Evolutionary conservation across 2,797 vertebrate species (phyloP).

Genomic region (Xenopus petersii): DNA sequence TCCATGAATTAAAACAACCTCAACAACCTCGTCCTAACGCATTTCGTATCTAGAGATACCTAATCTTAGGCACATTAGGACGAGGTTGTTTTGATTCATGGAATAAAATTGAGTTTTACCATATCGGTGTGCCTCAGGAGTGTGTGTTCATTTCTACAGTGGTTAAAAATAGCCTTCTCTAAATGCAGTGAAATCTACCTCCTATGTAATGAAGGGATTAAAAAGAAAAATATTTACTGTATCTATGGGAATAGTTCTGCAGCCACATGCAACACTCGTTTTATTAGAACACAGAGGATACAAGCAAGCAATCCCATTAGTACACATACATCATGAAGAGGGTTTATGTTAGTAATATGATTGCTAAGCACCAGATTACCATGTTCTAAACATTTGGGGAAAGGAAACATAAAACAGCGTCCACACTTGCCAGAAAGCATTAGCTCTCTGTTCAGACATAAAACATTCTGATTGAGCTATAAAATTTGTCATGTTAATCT

Average conservation of each 20-base stretch:
- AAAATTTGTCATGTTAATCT: conserved; percentile 15
- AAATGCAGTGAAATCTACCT: background rate
- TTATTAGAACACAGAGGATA: conserved; percentile 31
- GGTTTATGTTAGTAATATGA: conserved; percentile 42
- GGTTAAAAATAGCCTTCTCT: background rate
- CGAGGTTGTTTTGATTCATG: too few species aligned
- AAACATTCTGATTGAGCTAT: conserved; percentile 8
- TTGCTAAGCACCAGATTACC: conserved; percentile 31
- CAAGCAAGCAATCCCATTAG: conserved; percentile 16
- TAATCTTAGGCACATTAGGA: too few species aligned
- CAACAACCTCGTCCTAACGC: too few species aligned
- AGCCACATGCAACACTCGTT: conserved; percentile 4
- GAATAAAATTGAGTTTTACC: too few species aligned
- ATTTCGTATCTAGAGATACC: too few species aligned
- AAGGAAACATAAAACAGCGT: conserved; percentile 29
- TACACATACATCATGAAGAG: conserved; percentile 31
- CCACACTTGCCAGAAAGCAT: conserved; percentile 4
- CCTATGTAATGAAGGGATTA: background rate
- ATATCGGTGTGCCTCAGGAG: too few species aligned
- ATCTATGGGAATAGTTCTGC: conserved; percentile 1
- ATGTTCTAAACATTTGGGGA: conserved; percentile 36
- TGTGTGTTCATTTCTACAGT: too few species aligned
- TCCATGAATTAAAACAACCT: too few species aligned
- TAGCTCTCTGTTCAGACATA: background rate
- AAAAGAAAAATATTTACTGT: too few species aligned